phyloP scores from a whole-genome alignment of 1,140 invertebrate genomes.

The Drosophila parabipectinata region DNA sequence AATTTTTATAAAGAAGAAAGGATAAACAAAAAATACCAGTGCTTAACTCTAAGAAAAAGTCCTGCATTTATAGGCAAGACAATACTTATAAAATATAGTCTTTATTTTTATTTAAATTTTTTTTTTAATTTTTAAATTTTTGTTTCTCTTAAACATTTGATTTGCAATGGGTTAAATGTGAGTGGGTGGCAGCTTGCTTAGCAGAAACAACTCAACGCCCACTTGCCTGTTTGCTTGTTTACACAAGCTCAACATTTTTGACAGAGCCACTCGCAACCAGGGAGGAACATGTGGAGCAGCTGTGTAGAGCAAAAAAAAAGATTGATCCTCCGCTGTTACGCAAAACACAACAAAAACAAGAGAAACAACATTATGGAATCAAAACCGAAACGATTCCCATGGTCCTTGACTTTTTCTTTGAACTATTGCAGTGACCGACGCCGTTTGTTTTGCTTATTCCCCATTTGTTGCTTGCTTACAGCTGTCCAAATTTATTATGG shows the following conservation, averaged over 20 bases:
- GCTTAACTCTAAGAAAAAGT: too few relatives aligned
- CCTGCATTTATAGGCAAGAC: too few relatives aligned
- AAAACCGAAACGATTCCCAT: slow-evolving; percentile 42
- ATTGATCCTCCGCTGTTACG: slow-evolving; percentile 59
- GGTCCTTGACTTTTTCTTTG: slow-evolving; percentile 55
- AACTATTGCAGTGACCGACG: slow-evolving; percentile 60
- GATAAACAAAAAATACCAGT: neutral
- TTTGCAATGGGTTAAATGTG: slow-evolving; percentile 25
- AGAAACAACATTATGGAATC: slow-evolving; percentile 20
- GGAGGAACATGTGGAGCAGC: slow-evolving; percentile 52
- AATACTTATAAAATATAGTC: too few relatives aligned
- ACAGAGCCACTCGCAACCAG: slow-evolving; percentile 50
- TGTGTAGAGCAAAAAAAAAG: slow-evolving; percentile 42
- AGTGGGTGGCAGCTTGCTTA: slow-evolving; percentile 9
- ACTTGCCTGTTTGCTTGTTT: slow-evolving; percentile 37
- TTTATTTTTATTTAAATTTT: too few relatives aligned
- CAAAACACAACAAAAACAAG: slow-evolving; percentile 13
- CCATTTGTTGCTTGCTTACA: slow-evolving; percentile 75
- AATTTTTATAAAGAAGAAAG: neutral
- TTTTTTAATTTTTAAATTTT: neutral
- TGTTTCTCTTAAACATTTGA: neutral
- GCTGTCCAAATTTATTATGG: slow-evolving; percentile 75
- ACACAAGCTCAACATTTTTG: slow-evolving; percentile 59
- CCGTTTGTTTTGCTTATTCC: slow-evolving; percentile 74
- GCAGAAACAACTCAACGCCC: slow-evolving; percentile 28